These are phyloP conservation scores for Pachypanchax playfairii DNA, from an alignment of 2,113 vertebrate species.

Conservation along the genomic window DNA sequence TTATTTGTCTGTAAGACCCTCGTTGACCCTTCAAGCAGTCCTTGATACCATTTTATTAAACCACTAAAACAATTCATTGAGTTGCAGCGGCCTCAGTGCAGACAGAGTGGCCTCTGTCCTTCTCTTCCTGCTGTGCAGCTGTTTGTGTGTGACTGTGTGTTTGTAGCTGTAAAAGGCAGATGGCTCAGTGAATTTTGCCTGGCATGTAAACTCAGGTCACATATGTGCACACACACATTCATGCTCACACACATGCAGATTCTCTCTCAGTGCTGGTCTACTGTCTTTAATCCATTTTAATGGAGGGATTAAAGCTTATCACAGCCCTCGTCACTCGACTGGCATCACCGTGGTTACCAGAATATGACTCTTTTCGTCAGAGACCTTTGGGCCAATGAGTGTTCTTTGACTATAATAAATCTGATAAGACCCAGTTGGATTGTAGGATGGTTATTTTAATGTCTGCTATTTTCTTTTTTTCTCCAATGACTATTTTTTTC, in stretches of 20 bases:
- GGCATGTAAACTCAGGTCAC: slow-evolving; percentile 53
- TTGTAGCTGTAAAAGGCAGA: slow-evolving; percentile 49
- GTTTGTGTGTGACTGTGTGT: slow-evolving; percentile 9
- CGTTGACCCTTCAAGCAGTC: neutral
- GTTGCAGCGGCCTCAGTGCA: slow-evolving; percentile 24
- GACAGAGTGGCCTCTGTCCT: slow-evolving; percentile 39
- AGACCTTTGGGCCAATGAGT: slow-evolving; percentile 53
- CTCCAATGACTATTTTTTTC: neutral
- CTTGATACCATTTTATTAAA: neutral
- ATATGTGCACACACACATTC: slow-evolving; percentile 27
- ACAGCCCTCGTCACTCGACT: slow-evolving; percentile 57
- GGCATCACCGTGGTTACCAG: slow-evolving; percentile 69
- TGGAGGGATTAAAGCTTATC: slow-evolving; percentile 74
- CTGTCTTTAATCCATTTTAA: slow-evolving; percentile 79
- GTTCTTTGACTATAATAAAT: slow-evolving; percentile 55
- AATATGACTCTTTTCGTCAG: slow-evolving; percentile 63
- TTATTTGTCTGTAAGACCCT: neutral
- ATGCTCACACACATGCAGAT: slow-evolving; percentile 36
- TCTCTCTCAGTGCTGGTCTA: slow-evolving; percentile 49
- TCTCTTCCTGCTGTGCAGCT: slow-evolving; percentile 6
- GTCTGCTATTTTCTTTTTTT: slow-evolving; percentile 33
- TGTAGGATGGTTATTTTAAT: slow-evolving; percentile 54
- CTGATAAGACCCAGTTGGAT: slow-evolving; percentile 66
- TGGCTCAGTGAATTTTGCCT: slow-evolving; percentile 49
- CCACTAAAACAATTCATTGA: neutral